Evolutionary conservation across 2,113 vertebrate genomes (phyloP).

Genomic region (Xenopus tropicalis): DNA sequence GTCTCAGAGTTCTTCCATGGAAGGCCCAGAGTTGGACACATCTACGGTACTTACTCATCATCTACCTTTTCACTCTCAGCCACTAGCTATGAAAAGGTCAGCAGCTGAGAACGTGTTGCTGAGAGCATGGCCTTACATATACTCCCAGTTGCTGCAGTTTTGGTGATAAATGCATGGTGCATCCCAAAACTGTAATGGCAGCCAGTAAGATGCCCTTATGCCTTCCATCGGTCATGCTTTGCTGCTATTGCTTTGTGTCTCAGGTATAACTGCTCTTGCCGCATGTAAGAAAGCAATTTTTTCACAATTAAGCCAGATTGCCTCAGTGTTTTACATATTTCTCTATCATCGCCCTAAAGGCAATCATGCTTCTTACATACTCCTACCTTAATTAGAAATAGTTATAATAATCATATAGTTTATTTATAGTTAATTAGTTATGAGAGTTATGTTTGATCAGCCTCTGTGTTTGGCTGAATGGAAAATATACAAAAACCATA

Average conservation of each 20-base stretch:
- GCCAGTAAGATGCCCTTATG: neutral
- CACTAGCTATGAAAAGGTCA: constrained; percentile 71
- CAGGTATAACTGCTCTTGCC: neutral
- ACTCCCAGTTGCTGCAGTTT: constrained; percentile 29
- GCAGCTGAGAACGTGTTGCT: constrained; percentile 44
- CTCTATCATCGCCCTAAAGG: too few relatives aligned
- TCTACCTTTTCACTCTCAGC: constrained; percentile 64
- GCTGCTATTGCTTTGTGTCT: neutral
- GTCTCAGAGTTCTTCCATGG: constrained; percentile 62
- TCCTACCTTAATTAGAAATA: too few relatives aligned
- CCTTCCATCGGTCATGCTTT: neutral
- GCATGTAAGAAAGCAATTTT: too few relatives aligned
- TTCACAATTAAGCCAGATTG: too few relatives aligned
- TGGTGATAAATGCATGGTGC: constrained; percentile 32
- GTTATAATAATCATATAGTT: too few relatives aligned
- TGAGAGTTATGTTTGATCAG: too few relatives aligned
- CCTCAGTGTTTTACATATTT: too few relatives aligned
- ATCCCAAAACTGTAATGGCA: neutral
- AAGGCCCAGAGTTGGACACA: constrained; percentile 62
- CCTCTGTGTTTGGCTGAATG: too few relatives aligned
- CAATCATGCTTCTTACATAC: too few relatives aligned
- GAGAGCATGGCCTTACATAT: constrained; percentile 50
- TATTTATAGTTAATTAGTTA: too few relatives aligned
- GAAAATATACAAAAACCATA: too few relatives aligned
- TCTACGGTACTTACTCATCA: constrained; percentile 59